A percentile compares a stretch with the other conserved stretches of the same genome.
Evolutionary conservation across 2,113 vertebrate species (phyloP).

Genomic region (Saguinus imperator): DNA sequence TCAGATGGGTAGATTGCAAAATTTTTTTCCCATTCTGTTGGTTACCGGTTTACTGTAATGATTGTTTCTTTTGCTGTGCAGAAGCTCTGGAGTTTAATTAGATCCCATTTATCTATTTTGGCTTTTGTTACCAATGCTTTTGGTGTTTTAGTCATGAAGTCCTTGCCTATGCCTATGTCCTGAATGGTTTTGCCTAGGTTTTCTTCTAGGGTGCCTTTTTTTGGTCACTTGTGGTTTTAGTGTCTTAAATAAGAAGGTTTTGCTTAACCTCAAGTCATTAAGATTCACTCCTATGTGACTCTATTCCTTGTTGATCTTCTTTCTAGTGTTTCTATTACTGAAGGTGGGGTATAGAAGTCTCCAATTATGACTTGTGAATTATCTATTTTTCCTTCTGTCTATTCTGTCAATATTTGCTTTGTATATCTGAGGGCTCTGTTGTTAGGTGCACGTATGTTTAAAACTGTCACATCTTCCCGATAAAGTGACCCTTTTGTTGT

Average conservation of each 20-base stretch:
- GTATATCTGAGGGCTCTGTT: background rate
- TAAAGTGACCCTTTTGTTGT: background rate
- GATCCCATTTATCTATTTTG: no score
- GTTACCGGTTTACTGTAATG: no score
- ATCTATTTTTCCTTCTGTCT: background rate
- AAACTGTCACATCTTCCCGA: background rate
- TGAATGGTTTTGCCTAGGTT: no score
- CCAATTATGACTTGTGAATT: background rate
- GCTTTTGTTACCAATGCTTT: no score
- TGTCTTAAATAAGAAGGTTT: background rate
- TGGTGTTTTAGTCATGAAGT: no score
- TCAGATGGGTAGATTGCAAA: no score
- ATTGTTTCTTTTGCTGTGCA: no score
- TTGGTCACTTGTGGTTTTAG: background rate
- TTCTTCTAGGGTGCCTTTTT: background rate
- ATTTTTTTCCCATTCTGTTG: no score
- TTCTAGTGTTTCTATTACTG: background rate
- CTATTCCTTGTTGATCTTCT: background rate
- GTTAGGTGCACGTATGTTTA: background rate
- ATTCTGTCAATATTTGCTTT: constrained; percentile 33
- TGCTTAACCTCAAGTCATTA: background rate
- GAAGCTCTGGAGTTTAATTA: no score
- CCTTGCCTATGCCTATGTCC: no score
- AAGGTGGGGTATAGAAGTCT: background rate
- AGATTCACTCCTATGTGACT: background rate